Percentiles rank a stretch among this genome's conserved stretches.
phyloP scores from a whole-genome alignment of 2,113 vertebrate genomes.

The Rhynchomys soricoides region DNA sequence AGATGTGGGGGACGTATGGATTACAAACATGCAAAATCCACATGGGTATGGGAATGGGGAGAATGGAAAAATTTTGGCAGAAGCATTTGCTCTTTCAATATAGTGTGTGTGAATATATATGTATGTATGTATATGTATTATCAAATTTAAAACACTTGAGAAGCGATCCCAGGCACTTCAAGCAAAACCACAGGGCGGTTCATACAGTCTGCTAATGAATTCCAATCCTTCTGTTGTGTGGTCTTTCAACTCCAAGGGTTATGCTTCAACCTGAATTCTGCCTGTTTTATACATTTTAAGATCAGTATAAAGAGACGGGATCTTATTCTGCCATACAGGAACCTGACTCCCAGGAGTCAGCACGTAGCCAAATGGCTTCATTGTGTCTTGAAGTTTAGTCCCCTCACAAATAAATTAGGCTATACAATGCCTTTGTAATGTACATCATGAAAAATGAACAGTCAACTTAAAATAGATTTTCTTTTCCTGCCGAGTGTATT shows the following conservation, averaged over 20 bases:
- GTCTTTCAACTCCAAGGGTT: conserved; percentile 63
- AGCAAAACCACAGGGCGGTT: conserved; percentile 69
- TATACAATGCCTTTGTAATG: conserved; percentile 67
- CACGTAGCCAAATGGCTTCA: conserved; percentile 68
- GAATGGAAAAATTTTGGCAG: conserved; percentile 63
- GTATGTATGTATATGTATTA: conserved; percentile 48
- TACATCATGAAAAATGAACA: conserved; percentile 73
- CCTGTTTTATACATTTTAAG: conserved; percentile 74
- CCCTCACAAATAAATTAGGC: conserved; percentile 74
- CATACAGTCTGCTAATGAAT: conserved; percentile 65
- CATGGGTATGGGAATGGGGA: conserved; percentile 51
- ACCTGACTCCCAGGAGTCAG: conserved; percentile 59
- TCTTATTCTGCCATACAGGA: conserved; percentile 39
- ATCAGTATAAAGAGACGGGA: conserved; percentile 4
- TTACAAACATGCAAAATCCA: conserved; percentile 70
- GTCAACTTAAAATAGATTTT: conserved; percentile 78
- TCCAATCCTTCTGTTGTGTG: conserved; percentile 78
- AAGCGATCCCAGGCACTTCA: conserved; percentile 69
- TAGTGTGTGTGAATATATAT: background rate
- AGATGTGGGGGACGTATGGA: conserved; percentile 45
- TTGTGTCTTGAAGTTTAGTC: conserved; percentile 70
- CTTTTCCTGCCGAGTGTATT: conserved; percentile 73
- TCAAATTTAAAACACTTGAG: conserved; percentile 79
- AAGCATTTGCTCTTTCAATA: conserved; percentile 50
- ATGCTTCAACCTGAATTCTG: conserved; percentile 65